A percentile compares a stretch with the other conserved stretches of the same genome.
phyloP scores from a whole-genome alignment of 2,888 invertebrate species.

The Tetragonula carbonaria region DNA sequence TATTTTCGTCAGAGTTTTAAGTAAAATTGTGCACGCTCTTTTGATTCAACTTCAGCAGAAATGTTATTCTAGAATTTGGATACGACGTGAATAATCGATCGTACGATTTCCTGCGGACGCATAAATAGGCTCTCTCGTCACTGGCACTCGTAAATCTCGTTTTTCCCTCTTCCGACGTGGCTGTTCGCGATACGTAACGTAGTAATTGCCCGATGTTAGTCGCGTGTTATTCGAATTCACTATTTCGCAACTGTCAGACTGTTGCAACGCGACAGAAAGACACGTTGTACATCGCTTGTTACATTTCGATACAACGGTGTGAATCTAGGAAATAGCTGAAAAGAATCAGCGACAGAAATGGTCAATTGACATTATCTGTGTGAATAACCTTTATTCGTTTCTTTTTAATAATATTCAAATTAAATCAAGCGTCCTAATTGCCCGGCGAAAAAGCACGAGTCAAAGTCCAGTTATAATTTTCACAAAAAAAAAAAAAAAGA shows the following conservation, averaged over 20 bases:
- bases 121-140: neutral
- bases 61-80: neutral
- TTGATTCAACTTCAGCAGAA: too few species aligned
- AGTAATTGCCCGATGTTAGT: constrained; percentile 7
- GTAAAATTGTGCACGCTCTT: too few species aligned
- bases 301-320: neutral
- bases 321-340: neutral
- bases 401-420: too few species aligned
- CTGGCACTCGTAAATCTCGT: neutral
- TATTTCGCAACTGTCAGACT: neutral
- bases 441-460: too few species aligned
- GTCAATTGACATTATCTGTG: neutral
- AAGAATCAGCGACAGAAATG: neutral
- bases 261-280: neutral
- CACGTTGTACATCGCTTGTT: neutral
- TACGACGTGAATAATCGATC: neutral
- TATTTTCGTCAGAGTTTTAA: too few species aligned
- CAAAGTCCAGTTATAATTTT: too few species aligned
- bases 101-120: neutral
- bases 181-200: neutral
- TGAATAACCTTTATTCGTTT: too few species aligned
- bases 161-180: neutral
- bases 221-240: constrained; percentile 21
- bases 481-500: too few species aligned
- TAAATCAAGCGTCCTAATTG: too few species aligned